Percentiles rank a stretch among this genome's conserved stretches.
phyloP scores from a whole-genome alignment of 2,888 invertebrate genomes.

The Seira ritae region DNA sequence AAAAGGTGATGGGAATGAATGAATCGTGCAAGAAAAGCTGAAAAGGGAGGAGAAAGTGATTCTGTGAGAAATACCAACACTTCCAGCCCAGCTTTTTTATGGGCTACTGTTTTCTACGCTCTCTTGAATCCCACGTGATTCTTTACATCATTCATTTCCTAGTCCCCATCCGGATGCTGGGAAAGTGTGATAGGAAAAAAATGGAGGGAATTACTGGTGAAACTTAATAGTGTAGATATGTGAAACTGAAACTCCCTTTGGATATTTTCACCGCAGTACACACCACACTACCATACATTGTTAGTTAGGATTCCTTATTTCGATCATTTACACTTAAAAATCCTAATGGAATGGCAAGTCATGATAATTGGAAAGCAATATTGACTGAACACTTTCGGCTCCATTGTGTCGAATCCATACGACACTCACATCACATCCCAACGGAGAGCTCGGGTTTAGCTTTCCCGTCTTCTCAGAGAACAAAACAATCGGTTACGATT shows the following conservation, averaged over 20 bases:
- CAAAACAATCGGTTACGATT: background rate
- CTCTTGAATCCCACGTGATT: background rate
- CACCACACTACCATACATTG: too few species aligned
- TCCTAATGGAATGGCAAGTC: too few species aligned
- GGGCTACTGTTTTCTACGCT: background rate
- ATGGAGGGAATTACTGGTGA: background rate
- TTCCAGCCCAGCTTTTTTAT: background rate
- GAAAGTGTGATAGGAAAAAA: conserved; percentile 1
- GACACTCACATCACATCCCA: background rate
- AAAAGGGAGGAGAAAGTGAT: too few species aligned
- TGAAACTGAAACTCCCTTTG: background rate
- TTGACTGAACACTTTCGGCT: background rate
- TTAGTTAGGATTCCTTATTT: too few species aligned
- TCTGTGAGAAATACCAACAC: too few species aligned
- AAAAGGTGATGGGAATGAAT: background rate
- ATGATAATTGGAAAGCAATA: background rate
- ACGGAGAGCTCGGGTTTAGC: background rate
- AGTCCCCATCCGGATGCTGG: background rate
- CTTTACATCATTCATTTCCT: conserved; percentile 1
- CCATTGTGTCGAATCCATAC: background rate
- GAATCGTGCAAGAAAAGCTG: too few species aligned
- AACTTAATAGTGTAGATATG: background rate
- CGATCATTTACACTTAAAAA: too few species aligned
- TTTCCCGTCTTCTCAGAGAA: background rate
- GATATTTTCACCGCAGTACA: too few species aligned